Evolutionary conservation across 2,797 vertebrate genomes (phyloP).

Genomic region (Podarcis siculus): DNA sequence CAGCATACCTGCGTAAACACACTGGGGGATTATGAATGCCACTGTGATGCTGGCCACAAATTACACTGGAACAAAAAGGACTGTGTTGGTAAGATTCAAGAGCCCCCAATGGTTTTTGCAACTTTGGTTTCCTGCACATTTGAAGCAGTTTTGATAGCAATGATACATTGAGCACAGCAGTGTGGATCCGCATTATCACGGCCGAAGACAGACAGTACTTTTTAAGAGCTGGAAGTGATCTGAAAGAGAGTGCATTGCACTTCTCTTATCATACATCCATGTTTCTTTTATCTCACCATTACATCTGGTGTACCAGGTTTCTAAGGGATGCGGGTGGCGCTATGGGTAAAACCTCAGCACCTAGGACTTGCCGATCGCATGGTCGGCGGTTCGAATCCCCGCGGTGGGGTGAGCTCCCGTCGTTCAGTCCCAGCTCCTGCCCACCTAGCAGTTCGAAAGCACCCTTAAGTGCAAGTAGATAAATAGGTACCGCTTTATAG

Average conservation of each 20-base stretch:
- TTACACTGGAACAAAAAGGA: constrained; percentile 99
- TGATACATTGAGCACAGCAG: not conserved
- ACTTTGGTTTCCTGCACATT: constrained; percentile 26
- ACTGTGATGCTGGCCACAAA: constrained; percentile 88
- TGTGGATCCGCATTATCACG: constrained; percentile 17
- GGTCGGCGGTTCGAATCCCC: too few relatives aligned
- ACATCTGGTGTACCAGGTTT: not conserved
- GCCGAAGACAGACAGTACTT: not conserved
- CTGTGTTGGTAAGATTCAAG: constrained; percentile 90
- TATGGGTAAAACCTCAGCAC: too few relatives aligned
- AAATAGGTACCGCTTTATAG: too few relatives aligned
- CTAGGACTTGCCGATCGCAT: too few relatives aligned
- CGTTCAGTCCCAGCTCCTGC: too few relatives aligned
- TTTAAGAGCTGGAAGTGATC: not conserved
- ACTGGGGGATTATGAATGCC: constrained; percentile 88
- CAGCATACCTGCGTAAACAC: constrained; percentile 92
- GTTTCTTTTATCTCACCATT: not conserved
- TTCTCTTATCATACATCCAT: not conserved
- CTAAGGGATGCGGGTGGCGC: too few relatives aligned
- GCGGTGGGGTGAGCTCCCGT: too few relatives aligned
- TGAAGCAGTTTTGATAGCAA: constrained; percentile 35
- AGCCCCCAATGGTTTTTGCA: not conserved
- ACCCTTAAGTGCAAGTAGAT: too few relatives aligned
- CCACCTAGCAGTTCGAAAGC: too few relatives aligned
- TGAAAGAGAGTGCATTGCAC: not conserved